Conservation (phyloP, 2,797 vertebrate species). For the Paramormyrops hopkinsi region DNA sequence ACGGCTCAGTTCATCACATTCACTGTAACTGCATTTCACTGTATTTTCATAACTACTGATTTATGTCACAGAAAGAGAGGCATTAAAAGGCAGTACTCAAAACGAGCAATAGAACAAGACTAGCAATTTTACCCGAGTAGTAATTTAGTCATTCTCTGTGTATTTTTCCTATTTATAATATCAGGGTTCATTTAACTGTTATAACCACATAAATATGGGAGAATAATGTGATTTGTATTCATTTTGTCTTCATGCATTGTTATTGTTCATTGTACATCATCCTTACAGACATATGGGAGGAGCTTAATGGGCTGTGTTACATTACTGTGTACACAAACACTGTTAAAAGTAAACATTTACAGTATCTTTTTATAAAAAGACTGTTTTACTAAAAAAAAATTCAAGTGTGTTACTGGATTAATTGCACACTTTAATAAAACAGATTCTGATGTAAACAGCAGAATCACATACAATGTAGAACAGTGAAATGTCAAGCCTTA, state of each 20-base stretch:
- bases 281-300: not conserved
- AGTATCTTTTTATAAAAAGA: not conserved
- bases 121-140: not conserved
- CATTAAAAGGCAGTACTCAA: not conserved
- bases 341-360: not conserved
- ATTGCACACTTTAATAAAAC: not conserved
- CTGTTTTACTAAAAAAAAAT: not conserved
- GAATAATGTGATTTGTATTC: slow-evolving; percentile 4
- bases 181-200: not conserved
- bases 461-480: not conserved
- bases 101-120: not conserved
- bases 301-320: not conserved
- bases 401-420: not conserved
- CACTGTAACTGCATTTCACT: not conserved
- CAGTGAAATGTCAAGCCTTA: not conserved
- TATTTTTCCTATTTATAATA: slow-evolving; percentile 1
- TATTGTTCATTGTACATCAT: not conserved
- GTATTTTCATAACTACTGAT: not conserved
- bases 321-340: not conserved
- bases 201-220: not conserved
- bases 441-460: not conserved
- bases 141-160: not conserved
- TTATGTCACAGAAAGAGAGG: not conserved
- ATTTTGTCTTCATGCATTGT: not conserved
- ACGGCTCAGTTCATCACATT: not conserved